Percentiles rank a stretch among this genome's conserved stretches.
phyloP scores from a whole-genome alignment of 2,888 invertebrate species.

The Scrobipalpa atriplicella region DNA sequence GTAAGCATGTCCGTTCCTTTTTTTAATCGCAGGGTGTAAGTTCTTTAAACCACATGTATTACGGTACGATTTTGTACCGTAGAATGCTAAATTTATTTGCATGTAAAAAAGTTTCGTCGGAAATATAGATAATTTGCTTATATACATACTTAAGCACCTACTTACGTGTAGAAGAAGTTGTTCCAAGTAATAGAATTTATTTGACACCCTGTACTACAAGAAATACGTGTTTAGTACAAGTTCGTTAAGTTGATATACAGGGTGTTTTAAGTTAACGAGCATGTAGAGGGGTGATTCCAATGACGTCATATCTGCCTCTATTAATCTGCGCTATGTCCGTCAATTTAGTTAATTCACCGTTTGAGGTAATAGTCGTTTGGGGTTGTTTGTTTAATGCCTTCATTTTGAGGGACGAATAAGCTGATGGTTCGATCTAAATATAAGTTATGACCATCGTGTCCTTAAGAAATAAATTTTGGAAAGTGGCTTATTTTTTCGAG shows the following conservation, averaged over 20 bases:
- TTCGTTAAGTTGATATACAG: conserved; percentile 28
- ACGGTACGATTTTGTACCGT: no score
- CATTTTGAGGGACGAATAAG: conserved; percentile 50
- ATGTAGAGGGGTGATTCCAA: conserved; percentile 47
- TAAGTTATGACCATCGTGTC: conserved; percentile 33
- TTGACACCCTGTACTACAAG: background rate
- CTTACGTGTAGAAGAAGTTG: no score
- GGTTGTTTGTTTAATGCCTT: conserved; percentile 48
- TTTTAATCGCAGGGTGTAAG: no score
- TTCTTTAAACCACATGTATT: no score
- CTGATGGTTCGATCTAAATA: conserved; percentile 47
- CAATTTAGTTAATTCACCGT: conserved; percentile 64
- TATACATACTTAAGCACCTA: no score
- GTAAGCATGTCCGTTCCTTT: conserved; percentile 32
- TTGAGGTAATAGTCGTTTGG: conserved; percentile 63
- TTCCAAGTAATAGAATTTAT: no score
- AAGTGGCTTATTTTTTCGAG: no score
- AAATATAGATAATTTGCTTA: no score
- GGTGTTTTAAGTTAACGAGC: conserved; percentile 35
- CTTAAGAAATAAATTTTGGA: background rate
- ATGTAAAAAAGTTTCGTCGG: no score
- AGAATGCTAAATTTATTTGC: no score
- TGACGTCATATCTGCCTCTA: conserved; percentile 58
- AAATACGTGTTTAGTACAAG: background rate
- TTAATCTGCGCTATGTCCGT: conserved; percentile 59